These are phyloP conservation scores for Colletes collaris DNA, from an alignment of 2,888 invertebrate genomes.

Conservation along the genomic window DNA sequence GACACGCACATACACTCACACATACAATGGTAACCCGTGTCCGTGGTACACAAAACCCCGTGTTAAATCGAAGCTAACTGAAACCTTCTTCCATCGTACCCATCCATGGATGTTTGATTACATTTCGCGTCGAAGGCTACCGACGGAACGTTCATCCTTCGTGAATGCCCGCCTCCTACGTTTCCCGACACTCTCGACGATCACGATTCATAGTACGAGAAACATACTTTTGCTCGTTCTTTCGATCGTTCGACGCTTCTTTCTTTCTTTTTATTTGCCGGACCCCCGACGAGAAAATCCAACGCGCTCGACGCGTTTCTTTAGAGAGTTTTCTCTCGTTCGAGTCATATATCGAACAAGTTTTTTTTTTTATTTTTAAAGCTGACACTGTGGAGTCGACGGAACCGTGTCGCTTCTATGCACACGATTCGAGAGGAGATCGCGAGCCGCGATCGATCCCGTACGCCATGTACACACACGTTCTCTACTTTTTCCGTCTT, in stretches of 20 bases:
- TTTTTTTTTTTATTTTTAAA: no score
- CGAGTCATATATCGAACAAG: no score
- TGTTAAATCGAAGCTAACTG: not conserved
- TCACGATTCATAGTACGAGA: not conserved
- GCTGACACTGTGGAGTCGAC: no score
- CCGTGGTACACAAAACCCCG: slow-evolving; percentile 9
- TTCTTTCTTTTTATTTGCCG: no score
- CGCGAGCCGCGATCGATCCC: not conserved
- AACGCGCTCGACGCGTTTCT: slow-evolving; percentile 11
- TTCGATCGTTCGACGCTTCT: not conserved
- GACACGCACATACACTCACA: slow-evolving; percentile 16
- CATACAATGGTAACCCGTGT: slow-evolving; percentile 23
- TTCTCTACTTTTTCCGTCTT: slow-evolving; percentile 17
- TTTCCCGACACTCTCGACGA: not conserved
- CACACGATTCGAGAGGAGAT: not conserved
- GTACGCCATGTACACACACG: not conserved
- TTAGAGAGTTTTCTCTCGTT: no score
- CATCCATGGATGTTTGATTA: not conserved
- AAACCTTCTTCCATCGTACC: no score
- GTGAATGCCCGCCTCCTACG: no score
- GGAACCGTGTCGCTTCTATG: not conserved
- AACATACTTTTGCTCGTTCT: not conserved
- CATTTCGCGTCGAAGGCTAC: not conserved
- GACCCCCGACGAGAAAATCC: no score
- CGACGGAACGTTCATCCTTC: no score